Percentiles rank a stretch among this genome's conserved stretches.
phyloP scores from a whole-genome alignment of 2,113 vertebrate species.

The Zosterops borbonicus region DNA sequence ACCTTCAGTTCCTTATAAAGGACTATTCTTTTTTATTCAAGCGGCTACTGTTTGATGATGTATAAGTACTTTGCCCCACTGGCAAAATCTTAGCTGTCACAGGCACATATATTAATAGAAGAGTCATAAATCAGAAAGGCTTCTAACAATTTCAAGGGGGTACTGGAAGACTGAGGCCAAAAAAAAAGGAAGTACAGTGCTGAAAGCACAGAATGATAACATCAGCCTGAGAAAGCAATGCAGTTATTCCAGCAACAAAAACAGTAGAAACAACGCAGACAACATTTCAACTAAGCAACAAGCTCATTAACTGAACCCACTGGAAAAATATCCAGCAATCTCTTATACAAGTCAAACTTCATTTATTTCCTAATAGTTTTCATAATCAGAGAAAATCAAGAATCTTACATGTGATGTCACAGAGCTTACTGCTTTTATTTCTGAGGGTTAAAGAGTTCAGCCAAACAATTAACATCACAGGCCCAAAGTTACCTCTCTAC shows the following conservation, averaged over 20 bases:
- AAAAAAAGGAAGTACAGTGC: not conserved
- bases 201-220: not conserved
- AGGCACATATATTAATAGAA: not conserved
- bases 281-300: not conserved
- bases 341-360: not conserved
- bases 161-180: not conserved
- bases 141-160: not conserved
- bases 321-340: not conserved
- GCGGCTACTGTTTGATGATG: not conserved
- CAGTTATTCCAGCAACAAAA: not conserved
- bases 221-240: not conserved
- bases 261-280: not conserved
- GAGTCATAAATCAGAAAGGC: not conserved
- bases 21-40: constrained; percentile 15
- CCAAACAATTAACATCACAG: not conserved
- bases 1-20: not conserved
- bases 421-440: not conserved
- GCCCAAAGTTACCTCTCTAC: not conserved
- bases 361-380: not conserved
- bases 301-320: not conserved
- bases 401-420: fast-evolving
- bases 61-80: not conserved
- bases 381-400: not conserved
- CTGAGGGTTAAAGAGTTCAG: not conserved
- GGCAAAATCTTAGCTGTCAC: constrained; percentile 20